Conservation (phyloP, 1,140 invertebrate genomes). For the Caenorhabditis briggsae region DNA sequence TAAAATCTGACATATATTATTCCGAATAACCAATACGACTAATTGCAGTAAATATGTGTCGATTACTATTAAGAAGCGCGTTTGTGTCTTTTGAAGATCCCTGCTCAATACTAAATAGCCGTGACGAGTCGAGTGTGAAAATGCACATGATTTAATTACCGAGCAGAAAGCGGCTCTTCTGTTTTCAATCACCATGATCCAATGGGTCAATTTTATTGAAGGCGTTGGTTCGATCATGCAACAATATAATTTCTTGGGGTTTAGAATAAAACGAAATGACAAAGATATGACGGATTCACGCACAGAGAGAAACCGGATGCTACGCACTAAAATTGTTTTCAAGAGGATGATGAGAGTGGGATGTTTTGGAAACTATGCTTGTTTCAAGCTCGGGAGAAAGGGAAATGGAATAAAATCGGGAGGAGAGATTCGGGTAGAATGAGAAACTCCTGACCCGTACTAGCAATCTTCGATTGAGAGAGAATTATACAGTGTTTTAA, state of each 20-base stretch:
- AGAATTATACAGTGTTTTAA: not conserved
- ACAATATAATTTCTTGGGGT: not conserved
- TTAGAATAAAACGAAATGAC: not conserved
- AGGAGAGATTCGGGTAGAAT: not conserved
- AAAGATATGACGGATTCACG: slow-evolving; percentile 47
- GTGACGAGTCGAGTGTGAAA: slow-evolving; percentile 36
- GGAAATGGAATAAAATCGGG: not conserved
- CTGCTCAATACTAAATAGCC: slow-evolving; percentile 12
- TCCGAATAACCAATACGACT: slow-evolving; percentile 12
- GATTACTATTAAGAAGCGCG: slow-evolving; percentile 43
- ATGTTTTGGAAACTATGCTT: slow-evolving; percentile 43
- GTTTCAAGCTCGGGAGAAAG: not conserved
- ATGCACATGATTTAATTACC: slow-evolving; percentile 48
- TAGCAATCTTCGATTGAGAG: not conserved
- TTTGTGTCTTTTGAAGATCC: not conserved
- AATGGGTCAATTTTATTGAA: slow-evolving; percentile 16
- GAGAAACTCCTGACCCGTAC: slow-evolving; percentile 11
- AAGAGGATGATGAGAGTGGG: not conserved
- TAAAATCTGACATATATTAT: slow-evolving; percentile 9
- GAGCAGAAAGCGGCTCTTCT: slow-evolving; percentile 12
- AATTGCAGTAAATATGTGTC: slow-evolving; percentile 26
- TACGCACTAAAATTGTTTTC: slow-evolving; percentile 4
- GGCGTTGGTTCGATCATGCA: slow-evolving; percentile 20
- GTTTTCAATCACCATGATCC: slow-evolving; percentile 48
- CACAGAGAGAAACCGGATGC: slow-evolving; percentile 24